Base-by-base conservation (phyloP, 2,797 vertebrate species). In the Tapirus indicus region DNA sequence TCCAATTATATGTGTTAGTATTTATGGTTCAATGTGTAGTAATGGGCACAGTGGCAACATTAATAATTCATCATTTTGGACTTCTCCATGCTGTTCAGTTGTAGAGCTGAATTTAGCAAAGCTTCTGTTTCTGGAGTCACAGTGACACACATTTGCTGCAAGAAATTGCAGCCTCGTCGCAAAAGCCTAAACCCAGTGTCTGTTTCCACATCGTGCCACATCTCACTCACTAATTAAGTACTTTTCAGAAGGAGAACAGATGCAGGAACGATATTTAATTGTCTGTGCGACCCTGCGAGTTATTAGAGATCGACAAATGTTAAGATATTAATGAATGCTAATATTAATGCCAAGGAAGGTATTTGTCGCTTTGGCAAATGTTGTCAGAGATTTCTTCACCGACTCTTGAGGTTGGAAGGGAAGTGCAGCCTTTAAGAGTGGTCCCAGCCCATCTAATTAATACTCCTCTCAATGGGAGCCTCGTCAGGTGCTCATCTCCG, bases 191-290 rank as follows among this genome's bases (percentile, higher is more conserved):
- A 52, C 23, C 32, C 41, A 4, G 1, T 32, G 23, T 80, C 87
- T 90, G 27, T 79, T 62, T 90, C 49, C 44, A 41, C 68, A 72
- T 69, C 29, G 38, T 41, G 41, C 38, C 68, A 58, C 68, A 38
- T 77, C 68, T 85, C 72, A 35, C 47, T 66, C 54, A 54, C 93
- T 88, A 47, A 69, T 84, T 62, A 84, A 97, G 80, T 2, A 4
- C 56, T 92, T 84, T 91, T 35, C 84, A 86, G 95, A 95, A 92
- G 72, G 90, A 87, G 87, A 86, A 93, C 91, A 92, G 85, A 92
- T 84, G 79, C 83, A 41, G 32, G 20, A 27, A 25, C 8, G 7
- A 64, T 49, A 52, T 56, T 95, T 94, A 56, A 93, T 80, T 89
- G 9, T 38, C 12, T 68, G 68, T 44, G 29, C 27, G 68, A 32